Conservation (phyloP, 2,113 vertebrate genomes). For the Trinectes maculatus region DNA sequence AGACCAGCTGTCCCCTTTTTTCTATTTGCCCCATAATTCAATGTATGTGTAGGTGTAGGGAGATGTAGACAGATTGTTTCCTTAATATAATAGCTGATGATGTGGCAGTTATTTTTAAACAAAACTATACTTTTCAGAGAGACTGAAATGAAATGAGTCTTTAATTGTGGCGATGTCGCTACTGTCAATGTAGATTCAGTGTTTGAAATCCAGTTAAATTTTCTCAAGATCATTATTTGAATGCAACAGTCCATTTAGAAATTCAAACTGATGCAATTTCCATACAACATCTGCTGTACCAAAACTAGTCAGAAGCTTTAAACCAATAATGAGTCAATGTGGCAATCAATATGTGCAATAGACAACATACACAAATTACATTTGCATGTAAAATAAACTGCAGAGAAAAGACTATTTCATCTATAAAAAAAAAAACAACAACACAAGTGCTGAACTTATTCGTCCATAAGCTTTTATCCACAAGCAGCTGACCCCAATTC, state of each 20-base stretch:
- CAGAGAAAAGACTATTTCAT: neutral
- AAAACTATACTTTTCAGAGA: neutral
- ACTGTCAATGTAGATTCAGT: no score
- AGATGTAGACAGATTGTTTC: constrained; percentile 12
- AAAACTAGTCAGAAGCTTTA: neutral
- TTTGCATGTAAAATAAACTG: neutral
- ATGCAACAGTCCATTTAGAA: constrained; percentile 3
- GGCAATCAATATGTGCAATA: constrained; percentile 35
- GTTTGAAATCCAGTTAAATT: neutral
- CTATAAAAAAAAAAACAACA: neutral
- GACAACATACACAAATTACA: no score
- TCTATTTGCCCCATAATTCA: constrained; percentile 29
- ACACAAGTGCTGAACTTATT: no score
- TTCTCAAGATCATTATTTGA: neutral
- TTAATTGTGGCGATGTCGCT: no score
- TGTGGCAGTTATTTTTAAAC: neutral
- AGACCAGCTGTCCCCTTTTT: constrained; percentile 53
- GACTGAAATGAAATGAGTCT: no score
- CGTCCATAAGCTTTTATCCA: neutral
- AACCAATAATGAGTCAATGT: constrained; percentile 23
- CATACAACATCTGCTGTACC: neutral
- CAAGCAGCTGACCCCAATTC: constrained; percentile 14
- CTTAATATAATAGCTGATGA: neutral
- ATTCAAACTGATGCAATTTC: neutral
- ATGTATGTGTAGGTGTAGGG: constrained; percentile 10